Conservation (phyloP, 1,140 invertebrate species). For the Drosophila insularis region DNA sequence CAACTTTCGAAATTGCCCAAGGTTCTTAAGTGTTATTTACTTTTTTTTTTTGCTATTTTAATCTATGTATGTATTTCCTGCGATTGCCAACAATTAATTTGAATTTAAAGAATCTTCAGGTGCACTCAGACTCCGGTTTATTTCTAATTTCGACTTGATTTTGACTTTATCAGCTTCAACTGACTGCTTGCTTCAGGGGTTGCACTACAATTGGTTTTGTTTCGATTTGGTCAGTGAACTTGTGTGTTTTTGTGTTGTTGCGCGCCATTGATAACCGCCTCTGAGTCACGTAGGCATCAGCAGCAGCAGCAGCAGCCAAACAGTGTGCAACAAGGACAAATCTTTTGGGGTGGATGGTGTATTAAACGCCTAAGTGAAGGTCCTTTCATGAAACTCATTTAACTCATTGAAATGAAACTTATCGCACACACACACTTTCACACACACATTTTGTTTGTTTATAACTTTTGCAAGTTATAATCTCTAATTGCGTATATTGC, state of each 20-base stretch:
- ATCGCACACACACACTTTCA: not conserved
- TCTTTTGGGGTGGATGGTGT: conserved; percentile 9
- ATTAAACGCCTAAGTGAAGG: not conserved
- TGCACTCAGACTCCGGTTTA: not conserved
- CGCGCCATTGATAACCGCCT: conserved; percentile 79
- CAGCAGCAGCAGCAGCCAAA: conserved; percentile 44
- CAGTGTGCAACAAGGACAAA: conserved; percentile 62
- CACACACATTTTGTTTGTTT: not conserved
- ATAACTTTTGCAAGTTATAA: not conserved
- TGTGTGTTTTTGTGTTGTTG: conserved; percentile 56
- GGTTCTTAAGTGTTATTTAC: conserved; percentile 24
- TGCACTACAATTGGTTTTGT: conserved; percentile 36
- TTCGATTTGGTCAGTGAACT: conserved; percentile 69
- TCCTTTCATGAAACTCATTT: not conserved
- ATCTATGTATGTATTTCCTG: not conserved
- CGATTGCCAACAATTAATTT: not conserved
- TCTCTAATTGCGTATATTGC: not conserved
- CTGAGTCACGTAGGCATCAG: conserved; percentile 73
- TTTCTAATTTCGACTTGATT: not conserved
- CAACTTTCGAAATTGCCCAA: conserved; percentile 62
- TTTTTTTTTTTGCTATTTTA: not conserved
- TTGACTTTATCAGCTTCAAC: conserved; percentile 14
- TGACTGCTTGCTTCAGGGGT: conserved; percentile 21
- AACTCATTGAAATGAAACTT: not conserved
- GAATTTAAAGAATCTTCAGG: not conserved